Evolutionary conservation across 2,888 invertebrate species (phyloP), one percentile per base, ranked within the genome.

Genomic region (Drosophila histrio): DNA sequence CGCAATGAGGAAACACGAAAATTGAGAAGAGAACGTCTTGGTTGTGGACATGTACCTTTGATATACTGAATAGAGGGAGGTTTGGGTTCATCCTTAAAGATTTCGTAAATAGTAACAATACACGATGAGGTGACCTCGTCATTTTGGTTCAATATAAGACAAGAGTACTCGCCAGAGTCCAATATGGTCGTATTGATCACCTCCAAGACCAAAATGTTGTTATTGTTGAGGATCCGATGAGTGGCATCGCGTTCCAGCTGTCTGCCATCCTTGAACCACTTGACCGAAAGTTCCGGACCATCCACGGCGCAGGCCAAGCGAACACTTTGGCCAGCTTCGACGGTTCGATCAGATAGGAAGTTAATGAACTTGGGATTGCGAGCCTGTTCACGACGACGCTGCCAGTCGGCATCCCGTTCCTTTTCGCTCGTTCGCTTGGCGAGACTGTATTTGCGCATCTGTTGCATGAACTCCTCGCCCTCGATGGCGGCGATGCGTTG

Each of bases 241-340:
- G 89, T 92, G 3, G 87, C 90, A 60, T 90, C 90, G 30, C 92
- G 89, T 46, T 92, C 91, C 9, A 94, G 71, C 36, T 92, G 92
- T 41, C 91, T 90, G 1, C 94, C 94, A 89, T 97, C 95, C 89
- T 95, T 96, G 62, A 94, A 94, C 97, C 97, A 97, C 69, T 94
- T 94, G 1, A 96, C 93, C 3, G 93, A 93, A 5, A 96, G 94
- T 59, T 96, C 95, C 0, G 95, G 94, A 0, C 96, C 95, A 44
- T 96, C 92, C 4, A 96, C 94, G 57, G 95, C 96, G 88, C 97
- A 97, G 0, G 96, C 96, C 49, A 97, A 90, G 90, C 96, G 95
- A 2, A 96, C 94, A 75, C 94, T 93, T 8, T 95, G 95, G 0
- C 95, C 95, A 87, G 94, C 94, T 1, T 95, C 95, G 3, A 95